phyloP scores from a whole-genome alignment of 1,140 invertebrate genomes.

The Drosophila serrata region DNA sequence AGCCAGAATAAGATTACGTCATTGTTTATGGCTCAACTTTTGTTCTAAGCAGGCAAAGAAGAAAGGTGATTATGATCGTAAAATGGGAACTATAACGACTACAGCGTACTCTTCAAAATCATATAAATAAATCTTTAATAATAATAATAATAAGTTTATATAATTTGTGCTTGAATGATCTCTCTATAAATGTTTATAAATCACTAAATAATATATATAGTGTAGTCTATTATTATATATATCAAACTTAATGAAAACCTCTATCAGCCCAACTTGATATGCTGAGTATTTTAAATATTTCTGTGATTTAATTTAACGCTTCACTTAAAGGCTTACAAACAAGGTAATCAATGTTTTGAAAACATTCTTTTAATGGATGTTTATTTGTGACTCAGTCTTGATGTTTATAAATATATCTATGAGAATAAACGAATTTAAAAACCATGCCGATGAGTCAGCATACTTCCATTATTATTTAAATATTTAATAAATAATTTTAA shows the following conservation, averaged over 20 bases:
- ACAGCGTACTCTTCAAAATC: neutral
- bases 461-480: conserved; percentile 14
- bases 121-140: neutral
- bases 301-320: conserved; percentile 1
- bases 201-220: neutral
- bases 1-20: conserved; percentile 60
- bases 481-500: conserved; percentile 10
- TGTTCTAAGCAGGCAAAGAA: conserved; percentile 50
- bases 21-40: conserved; percentile 69
- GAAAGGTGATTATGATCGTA: conserved; percentile 17
- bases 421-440: neutral
- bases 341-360: conserved; percentile 1
- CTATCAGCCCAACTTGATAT: too few species aligned
- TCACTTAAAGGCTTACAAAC: conserved; percentile 5
- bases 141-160: neutral
- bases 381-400: neutral
- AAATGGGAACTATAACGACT: neutral
- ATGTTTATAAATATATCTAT: neutral
- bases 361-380: neutral
- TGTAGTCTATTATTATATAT: neutral
- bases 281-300: neutral
- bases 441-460: neutral
- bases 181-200: too few species aligned
- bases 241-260: too few species aligned
- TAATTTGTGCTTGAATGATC: too few species aligned